Evolutionary conservation across 2,113 vertebrate genomes (phyloP), one percentile per base, ranked within the genome.

Genomic region (Cairina moschata): DNA sequence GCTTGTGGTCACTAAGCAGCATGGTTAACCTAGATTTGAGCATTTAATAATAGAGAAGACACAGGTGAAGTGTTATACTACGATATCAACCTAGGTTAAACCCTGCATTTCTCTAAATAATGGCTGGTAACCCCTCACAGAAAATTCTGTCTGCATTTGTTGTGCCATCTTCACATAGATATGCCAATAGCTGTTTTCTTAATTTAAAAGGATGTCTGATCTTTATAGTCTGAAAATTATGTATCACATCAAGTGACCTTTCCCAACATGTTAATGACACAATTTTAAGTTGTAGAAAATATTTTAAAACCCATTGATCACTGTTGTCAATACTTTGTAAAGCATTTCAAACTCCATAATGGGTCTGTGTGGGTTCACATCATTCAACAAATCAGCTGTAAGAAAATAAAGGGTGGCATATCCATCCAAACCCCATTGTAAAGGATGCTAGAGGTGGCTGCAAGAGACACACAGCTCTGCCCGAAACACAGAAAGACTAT

Each of bases 11-110:
- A 46, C 82, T 77, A 77, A 94, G 67, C 59, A 94, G 72, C 79
- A 83, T 67, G 32, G 38, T 87, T 91, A 96, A 93, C 93, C 87
- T 67, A 86, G 83, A 91, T 90, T 21, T 44, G 76, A 9, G 22
- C 90, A 46, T 91, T 94, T 83, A 96, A 91, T 90, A 93, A 93
- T 78, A 54, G 40, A 96, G 75, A 81, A 90, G 91, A 52, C 60
- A 58, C 15, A 83, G 72, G 79, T 80, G 79, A 91, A 74, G 34
- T 31, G 32, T 66, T 71, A 58, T 23, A 28, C 44, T 71, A 66
- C 74, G 63, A 32, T n/a, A 62, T 18, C 3, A 13, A 42, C 36
- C 36, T 80, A 77, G 36, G 29, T 79, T 62, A 90, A 91, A 62
- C 31, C 44, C 36, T 42, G 13, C 42, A 42, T 55, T 95, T 42